A percentile compares a stretch with the other conserved stretches of the same genome.
These are phyloP conservation scores for Gymnodraco acuticeps DNA, from an alignment of 2,797 vertebrate genomes.

Conservation along the genomic window DNA sequence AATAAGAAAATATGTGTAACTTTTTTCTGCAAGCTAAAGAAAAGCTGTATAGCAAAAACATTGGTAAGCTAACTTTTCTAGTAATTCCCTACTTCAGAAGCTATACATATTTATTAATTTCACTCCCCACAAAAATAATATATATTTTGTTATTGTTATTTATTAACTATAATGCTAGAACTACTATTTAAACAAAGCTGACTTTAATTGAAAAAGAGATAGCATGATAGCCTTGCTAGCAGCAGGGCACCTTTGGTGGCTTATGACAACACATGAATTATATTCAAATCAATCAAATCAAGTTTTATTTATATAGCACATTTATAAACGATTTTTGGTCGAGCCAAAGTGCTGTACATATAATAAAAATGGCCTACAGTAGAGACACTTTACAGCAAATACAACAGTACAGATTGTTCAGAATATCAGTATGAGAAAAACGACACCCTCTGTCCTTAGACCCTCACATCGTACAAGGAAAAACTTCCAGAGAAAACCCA, in stretches of 20 bases:
- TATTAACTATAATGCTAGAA: neutral
- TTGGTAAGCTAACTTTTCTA: neutral
- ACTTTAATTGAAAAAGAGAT: neutral
- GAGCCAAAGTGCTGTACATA: too few species aligned
- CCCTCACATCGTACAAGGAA: too few species aligned
- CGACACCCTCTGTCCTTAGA: too few species aligned
- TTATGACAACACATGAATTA: neutral
- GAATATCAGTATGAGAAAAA: too few species aligned
- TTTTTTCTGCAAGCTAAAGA: neutral
- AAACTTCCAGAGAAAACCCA: too few species aligned
- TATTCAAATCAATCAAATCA: too few species aligned
- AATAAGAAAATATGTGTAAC: neutral
- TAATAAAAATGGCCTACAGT: too few species aligned
- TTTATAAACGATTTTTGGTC: too few species aligned
- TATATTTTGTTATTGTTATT: neutral
- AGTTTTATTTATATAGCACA: too few species aligned
- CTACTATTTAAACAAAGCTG: too few species aligned
- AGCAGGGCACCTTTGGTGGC: neutral
- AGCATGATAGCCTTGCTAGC: neutral
- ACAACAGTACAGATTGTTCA: too few species aligned
- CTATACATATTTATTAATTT: neutral
- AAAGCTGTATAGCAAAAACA: neutral
- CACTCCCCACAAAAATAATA: neutral
- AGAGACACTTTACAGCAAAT: too few species aligned
- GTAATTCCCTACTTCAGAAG: neutral